A percentile compares a stretch with the other conserved stretches of the same genome.
These are phyloP conservation scores for Synchiropus splendidus DNA, from an alignment of 2,113 vertebrate genomes.

Conservation along the genomic window DNA sequence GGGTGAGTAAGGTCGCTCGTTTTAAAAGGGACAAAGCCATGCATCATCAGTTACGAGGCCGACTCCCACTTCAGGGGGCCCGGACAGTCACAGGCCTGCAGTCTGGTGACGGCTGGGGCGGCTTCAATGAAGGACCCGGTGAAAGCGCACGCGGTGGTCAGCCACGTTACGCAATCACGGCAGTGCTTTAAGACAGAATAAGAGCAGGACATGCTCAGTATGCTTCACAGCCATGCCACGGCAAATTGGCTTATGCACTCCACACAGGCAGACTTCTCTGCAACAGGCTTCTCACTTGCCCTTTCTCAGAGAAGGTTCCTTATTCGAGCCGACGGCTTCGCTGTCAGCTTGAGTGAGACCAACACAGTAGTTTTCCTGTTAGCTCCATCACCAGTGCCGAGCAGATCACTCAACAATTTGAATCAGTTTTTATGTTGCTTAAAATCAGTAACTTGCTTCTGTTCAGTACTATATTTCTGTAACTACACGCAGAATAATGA, in stretches of 20 bases:
- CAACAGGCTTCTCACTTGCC: slow-evolving; percentile 48
- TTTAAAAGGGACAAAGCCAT: slow-evolving; percentile 16
- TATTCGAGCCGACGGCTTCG: slow-evolving; percentile 37
- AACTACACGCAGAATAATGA: no score
- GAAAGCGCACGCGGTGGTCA: slow-evolving; percentile 53
- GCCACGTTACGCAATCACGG: slow-evolving; percentile 59
- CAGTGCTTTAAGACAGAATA: slow-evolving; percentile 49
- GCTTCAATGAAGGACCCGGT: slow-evolving; percentile 34
- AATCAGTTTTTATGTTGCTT: no score
- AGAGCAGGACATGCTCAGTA: slow-evolving; percentile 58
- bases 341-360: slow-evolving; percentile 43
- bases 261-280: slow-evolving; percentile 49
- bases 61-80: slow-evolving; percentile 11
- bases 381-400: slow-evolving; percentile 6
- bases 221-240: slow-evolving; percentile 47
- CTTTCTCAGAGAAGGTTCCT: slow-evolving; percentile 42
- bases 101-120: slow-evolving; percentile 16
- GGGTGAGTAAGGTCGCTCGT: slow-evolving; percentile 6
- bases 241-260: slow-evolving; percentile 63
- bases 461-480: no score
- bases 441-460: no score
- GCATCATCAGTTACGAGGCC: slow-evolving; percentile 16
- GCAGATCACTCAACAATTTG: no score
- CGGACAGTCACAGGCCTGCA: slow-evolving; percentile 28
- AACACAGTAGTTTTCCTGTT: slow-evolving; percentile 20